Conservation (phyloP, 1,140 invertebrate species). For the Ips nitidus region DNA sequence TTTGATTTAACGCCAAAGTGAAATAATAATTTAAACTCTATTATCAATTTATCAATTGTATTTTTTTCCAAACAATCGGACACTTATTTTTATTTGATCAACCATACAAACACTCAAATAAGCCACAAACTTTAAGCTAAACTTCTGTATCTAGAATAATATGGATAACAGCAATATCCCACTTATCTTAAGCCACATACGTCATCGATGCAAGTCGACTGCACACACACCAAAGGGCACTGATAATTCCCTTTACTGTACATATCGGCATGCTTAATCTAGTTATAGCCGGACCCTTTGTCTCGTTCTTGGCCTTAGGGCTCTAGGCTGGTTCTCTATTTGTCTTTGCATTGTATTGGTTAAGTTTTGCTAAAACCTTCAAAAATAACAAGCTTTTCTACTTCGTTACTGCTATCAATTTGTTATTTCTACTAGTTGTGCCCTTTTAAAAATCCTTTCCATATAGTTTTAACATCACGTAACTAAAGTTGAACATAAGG, state of each 20-base stretch:
- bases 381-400: not conserved
- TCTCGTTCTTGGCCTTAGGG: conserved; percentile 19
- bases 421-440: too few relatives aligned
- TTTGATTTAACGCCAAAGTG: too few relatives aligned
- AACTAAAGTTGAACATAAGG: conserved; percentile 21
- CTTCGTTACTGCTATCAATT: too few relatives aligned
- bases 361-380: conserved; percentile 8
- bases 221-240: conserved; percentile 9
- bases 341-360: conserved; percentile 23
- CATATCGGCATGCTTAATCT: conserved; percentile 26
- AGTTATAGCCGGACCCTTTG: conserved; percentile 17
- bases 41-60: not conserved
- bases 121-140: too few relatives aligned
- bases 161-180: too few relatives aligned
- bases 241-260: conserved; percentile 19
- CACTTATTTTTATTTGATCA: too few relatives aligned
- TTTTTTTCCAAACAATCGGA: not conserved
- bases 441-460: not conserved
- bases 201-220: not conserved
- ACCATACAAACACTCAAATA: too few relatives aligned
- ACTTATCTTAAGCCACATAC: not conserved
- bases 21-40: too few relatives aligned
- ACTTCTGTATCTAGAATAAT: too few relatives aligned
- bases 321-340: conserved; percentile 20
- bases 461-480: not conserved